phyloP scores from a whole-genome alignment of 1,140 invertebrate genomes.

The Parasteatoda tepidariorum region DNA sequence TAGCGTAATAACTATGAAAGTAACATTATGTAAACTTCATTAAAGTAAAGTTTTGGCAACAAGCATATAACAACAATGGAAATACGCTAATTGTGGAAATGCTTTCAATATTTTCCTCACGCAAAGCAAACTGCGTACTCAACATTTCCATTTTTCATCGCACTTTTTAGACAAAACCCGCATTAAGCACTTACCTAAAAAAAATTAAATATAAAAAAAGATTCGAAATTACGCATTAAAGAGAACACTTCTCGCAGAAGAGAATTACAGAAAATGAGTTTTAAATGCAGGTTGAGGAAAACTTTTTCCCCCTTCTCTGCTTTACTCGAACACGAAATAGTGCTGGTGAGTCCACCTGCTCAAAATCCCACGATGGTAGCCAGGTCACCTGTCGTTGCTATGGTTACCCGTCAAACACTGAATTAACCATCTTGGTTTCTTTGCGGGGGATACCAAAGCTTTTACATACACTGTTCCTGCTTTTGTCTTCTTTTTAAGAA shows the following conservation, averaged over 20 bases:
- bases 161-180: too few relatives aligned
- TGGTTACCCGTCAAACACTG: conserved; percentile 32
- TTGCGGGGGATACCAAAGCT: conserved; percentile 4
- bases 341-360: conserved; percentile 3
- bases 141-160: too few relatives aligned
- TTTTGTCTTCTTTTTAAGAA: too few relatives aligned
- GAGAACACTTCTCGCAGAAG: not conserved
- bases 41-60: too few relatives aligned
- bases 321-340: not conserved
- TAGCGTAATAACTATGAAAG: too few relatives aligned
- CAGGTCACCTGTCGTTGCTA: conserved; percentile 20
- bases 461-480: not conserved
- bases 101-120: too few relatives aligned
- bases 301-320: not conserved
- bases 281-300: conserved; percentile 26
- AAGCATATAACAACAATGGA: too few relatives aligned
- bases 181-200: too few relatives aligned
- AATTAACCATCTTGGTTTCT: conserved; percentile 33
- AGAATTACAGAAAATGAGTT: conserved; percentile 12
- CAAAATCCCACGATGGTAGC: conserved; percentile 5
- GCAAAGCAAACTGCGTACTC: too few relatives aligned
- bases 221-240: not conserved
- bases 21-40: too few relatives aligned
- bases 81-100: too few relatives aligned
- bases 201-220: too few relatives aligned